Conservation (phyloP, 1,140 invertebrate species). For the Trypoxylus dichotomus region DNA sequence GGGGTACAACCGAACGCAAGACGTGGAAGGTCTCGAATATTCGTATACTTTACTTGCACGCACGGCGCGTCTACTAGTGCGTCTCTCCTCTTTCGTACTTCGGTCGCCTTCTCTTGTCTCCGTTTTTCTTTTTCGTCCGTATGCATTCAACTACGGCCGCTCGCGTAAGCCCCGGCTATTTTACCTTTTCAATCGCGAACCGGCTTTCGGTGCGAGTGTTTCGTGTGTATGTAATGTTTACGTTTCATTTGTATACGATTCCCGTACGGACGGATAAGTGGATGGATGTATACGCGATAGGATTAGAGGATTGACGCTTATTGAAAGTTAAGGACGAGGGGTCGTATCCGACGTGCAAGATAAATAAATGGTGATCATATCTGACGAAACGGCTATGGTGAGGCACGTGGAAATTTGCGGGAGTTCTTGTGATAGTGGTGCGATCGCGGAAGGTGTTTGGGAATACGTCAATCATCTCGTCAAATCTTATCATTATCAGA, state of each 20-base stretch:
- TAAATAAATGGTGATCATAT: conserved; percentile 24
- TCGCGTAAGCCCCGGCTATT: conserved; percentile 13
- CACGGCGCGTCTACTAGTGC: background rate
- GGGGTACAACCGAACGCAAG: conserved; percentile 4
- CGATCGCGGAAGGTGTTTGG: conserved; percentile 52
- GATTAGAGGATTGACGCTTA: background rate
- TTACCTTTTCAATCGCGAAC: conserved; percentile 19
- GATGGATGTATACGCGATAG: background rate
- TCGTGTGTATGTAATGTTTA: background rate
- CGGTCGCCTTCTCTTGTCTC: background rate
- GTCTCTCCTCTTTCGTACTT: background rate
- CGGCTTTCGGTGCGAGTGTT: conserved; percentile 19
- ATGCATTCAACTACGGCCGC: background rate
- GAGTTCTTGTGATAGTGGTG: conserved; percentile 41
- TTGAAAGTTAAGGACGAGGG: conserved; percentile 7
- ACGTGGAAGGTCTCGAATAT: conserved; percentile 15
- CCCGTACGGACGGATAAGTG: background rate
- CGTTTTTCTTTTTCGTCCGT: conserved; percentile 16
- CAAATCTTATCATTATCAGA: conserved; percentile 49
- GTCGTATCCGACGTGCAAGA: background rate
- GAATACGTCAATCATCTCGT: conserved; percentile 56
- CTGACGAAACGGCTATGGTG: conserved; percentile 44
- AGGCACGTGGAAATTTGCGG: conserved; percentile 47
- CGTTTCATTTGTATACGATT: background rate
- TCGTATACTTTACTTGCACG: background rate